Percentiles rank a stretch among this genome's conserved stretches.
Conservation (phyloP, 2,888 invertebrate genomes). For the Neoscelio sp. region DNA sequence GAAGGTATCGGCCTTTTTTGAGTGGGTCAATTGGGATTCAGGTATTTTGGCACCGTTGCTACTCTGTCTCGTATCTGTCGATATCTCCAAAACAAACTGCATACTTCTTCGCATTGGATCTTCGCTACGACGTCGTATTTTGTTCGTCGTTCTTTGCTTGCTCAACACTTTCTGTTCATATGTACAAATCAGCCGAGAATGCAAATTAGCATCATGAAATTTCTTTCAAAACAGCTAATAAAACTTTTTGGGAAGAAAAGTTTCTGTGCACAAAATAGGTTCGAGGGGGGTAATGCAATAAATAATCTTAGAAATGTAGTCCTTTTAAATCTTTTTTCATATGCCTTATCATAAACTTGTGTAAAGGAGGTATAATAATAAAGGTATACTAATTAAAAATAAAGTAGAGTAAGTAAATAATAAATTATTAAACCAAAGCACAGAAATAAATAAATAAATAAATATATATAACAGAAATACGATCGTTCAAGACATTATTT, state of each 20-base stretch:
- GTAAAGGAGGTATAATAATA: too few relatives aligned
- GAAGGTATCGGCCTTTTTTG: conserved; percentile 51
- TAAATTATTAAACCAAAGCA: too few relatives aligned
- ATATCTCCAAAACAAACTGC: conserved; percentile 56
- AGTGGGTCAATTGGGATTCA: conserved; percentile 56
- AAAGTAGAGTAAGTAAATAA: too few relatives aligned
- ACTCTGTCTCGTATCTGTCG: conserved; percentile 50
- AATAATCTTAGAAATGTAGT: too few relatives aligned
- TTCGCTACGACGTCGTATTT: conserved; percentile 10
- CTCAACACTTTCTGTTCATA: conserved; percentile 33
- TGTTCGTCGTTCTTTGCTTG: conserved; percentile 40
- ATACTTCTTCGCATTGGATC: conserved; percentile 24
- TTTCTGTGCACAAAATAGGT: neutral
- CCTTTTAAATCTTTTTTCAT: too few relatives aligned
- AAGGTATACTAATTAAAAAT: too few relatives aligned
- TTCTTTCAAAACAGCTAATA: conserved; percentile 1
- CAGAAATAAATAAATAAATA: too few relatives aligned
- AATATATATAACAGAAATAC: too few relatives aligned
- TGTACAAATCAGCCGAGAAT: conserved; percentile 26
- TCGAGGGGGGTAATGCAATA: too few relatives aligned
- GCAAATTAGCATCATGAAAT: conserved; percentile 37
- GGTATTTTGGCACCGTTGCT: conserved; percentile 42
- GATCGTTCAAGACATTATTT: too few relatives aligned
- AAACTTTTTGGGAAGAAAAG: neutral
- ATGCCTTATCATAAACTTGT: too few relatives aligned